Evolutionary conservation across 2,888 invertebrate genomes (phyloP), one percentile per base, ranked within the genome.

Genomic region (Fragum whitleyi): DNA sequence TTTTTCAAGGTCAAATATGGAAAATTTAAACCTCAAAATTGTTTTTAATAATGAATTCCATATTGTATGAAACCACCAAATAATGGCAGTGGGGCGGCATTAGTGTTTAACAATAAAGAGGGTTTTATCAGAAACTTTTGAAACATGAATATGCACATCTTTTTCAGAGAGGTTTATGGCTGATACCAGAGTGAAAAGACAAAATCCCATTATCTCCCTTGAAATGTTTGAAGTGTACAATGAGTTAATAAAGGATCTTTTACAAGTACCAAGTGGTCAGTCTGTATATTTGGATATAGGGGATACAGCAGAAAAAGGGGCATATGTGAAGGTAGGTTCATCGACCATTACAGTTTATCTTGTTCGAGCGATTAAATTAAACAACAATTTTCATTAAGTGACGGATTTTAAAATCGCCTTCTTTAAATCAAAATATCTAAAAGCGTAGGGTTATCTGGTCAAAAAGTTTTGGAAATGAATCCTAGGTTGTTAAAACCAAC

Each of bases 221-320:
- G 89, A 92, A 84, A 91, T 93, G 91, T 87, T 87, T 82, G 93
- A 93, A 77, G 86, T 93, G 6, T 92, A 92, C 72, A 92, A 93
- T 83, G 93, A 93, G 71, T 83, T 90, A 16, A 82, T 92, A n/a
- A 90, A 90, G 77, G 93, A 93, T 75, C 86, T 93, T 1, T 78
- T 91, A 32, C 84, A 88, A 62, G 85, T 90, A 79, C 51, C 86
- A 36, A 75, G 87, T 57, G 53, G 79, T 59, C 72, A 57, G 9
- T 73, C 79, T 68, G 80, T 88, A 14, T 89, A 88, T 67, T 79
- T 91, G 16, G 90, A 92, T 21, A 74, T 92, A 6, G 87, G 88
- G n/a, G 90, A 92, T 21, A 86, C 86, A 26, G 90, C 93, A 32
- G 88, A 87, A 1, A 88, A 90, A 68, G 93, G 92, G 11, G 84